phyloP scores from a whole-genome alignment of 2,113 vertebrate genomes.

The Sprattus sprattus region DNA sequence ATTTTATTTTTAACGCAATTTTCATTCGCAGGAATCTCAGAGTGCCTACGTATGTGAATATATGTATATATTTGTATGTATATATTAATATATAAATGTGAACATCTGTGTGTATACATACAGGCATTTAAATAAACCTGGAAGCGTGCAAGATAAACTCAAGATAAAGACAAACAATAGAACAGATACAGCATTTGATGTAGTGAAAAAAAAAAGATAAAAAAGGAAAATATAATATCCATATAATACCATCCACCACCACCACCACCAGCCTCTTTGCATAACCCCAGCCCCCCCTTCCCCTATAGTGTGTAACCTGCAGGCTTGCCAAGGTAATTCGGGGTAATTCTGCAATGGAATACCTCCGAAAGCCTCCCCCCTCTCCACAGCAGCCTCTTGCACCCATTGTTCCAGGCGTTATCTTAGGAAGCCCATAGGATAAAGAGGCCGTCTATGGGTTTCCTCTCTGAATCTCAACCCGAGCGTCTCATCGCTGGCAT shows the following conservation, averaged over 20 bases:
- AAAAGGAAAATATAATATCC: conserved; percentile 36
- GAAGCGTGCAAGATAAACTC: no score
- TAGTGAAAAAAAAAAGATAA: no score
- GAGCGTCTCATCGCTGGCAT: conserved; percentile 51
- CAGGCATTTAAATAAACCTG: no score
- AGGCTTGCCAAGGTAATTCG: conserved; percentile 58
- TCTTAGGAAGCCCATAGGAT: conserved; percentile 65
- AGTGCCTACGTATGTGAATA: background rate
- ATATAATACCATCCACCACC: conserved; percentile 36
- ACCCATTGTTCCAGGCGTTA: conserved; percentile 65
- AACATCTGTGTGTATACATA: no score
- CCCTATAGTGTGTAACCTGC: conserved; percentile 43
- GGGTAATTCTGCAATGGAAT: conserved; percentile 56
- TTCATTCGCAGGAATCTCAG: background rate
- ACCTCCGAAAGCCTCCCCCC: conserved; percentile 52
- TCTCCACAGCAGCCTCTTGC: conserved; percentile 46
- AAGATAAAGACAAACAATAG: no score
- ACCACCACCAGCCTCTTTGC: conserved; percentile 3
- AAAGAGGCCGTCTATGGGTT: conserved; percentile 54
- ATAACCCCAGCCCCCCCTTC: conserved; percentile 31
- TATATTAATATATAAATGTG: no score
- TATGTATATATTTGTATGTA: background rate
- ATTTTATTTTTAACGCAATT: no score
- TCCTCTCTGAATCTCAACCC: conserved; percentile 57
- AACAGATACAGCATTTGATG: no score